Evolutionary conservation across 1,140 invertebrate species (phyloP).

Genomic region (Akabosia matsudoensis): DNA sequence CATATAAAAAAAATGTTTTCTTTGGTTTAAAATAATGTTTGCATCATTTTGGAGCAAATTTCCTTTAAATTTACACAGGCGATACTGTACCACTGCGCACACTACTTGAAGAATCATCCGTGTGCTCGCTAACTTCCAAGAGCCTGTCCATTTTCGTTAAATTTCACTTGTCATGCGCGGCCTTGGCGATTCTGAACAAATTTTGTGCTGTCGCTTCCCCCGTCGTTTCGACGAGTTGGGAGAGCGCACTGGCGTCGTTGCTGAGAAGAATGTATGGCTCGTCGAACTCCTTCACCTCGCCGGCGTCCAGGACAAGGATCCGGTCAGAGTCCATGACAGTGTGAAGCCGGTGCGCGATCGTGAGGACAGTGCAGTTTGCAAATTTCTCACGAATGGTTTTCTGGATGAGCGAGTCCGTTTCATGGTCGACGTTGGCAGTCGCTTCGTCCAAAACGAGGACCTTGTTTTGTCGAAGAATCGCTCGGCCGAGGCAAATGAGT

Average conservation of each 20-base stretch:
- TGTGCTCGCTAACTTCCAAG: conserved; percentile 5
- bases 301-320: conserved; percentile 16
- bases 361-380: conserved; percentile 71
- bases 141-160: neutral
- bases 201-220: neutral
- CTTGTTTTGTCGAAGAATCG: conserved; percentile 64
- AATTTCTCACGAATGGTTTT: conserved; percentile 70
- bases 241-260: conserved; percentile 10
- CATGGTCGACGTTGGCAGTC: conserved; percentile 7
- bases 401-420: conserved; percentile 68
- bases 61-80: neutral
- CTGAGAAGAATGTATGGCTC: conserved; percentile 8
- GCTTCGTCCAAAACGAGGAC: conserved; percentile 62
- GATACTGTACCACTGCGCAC: neutral
- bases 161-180: neutral
- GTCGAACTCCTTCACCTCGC: conserved; percentile 25
- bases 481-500: conserved; percentile 70
- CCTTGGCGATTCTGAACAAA: neutral
- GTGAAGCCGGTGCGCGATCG: conserved; percentile 67
- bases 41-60: too few species aligned
- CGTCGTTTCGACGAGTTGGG: conserved; percentile 16
- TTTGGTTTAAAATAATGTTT: too few species aligned
- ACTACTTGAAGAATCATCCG: neutral
- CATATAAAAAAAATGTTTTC: too few species aligned
- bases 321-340: conserved; percentile 21